These are phyloP conservation scores for Syrista parreyssii DNA, from an alignment of 2,888 invertebrate genomes.

Conservation along the genomic window DNA sequence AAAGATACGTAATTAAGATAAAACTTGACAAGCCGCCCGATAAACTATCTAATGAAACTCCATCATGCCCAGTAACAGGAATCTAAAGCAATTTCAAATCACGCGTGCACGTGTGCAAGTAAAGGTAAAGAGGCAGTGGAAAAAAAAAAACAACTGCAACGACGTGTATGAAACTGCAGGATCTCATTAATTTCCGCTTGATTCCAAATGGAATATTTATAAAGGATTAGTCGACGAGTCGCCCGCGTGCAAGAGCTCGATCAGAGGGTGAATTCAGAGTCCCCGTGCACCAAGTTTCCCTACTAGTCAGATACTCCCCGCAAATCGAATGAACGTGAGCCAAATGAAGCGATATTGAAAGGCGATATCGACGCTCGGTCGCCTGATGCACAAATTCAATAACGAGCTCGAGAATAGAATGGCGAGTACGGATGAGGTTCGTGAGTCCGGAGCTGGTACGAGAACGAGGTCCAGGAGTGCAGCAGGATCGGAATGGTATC, in stretches of 20 bases:
- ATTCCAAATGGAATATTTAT: conserved; percentile 49
- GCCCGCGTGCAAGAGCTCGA: conserved; percentile 23
- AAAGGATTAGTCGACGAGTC: conserved; percentile 42
- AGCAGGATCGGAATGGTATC: conserved; percentile 38
- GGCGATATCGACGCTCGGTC: conserved; percentile 50
- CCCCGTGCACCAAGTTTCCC: neutral
- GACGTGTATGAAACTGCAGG: conserved; percentile 3
- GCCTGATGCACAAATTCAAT: conserved; percentile 52
- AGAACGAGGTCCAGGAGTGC: conserved; percentile 28
- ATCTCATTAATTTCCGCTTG: conserved; percentile 50
- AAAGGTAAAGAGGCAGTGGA: neutral
- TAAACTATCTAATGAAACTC: conserved; percentile 23
- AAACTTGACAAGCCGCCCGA: conserved; percentile 32
- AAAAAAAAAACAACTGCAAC: neutral
- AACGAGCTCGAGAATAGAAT: conserved; percentile 33
- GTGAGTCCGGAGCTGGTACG: neutral
- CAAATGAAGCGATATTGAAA: conserved; percentile 56
- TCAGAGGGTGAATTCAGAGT: neutral
- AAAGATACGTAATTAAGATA: conserved; percentile 45
- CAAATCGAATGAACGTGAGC: conserved; percentile 54
- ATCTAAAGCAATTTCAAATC: neutral
- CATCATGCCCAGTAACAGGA: neutral
- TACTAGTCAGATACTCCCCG: conserved; percentile 30
- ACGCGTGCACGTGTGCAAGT: neutral
- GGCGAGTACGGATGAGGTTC: neutral